Evolutionary conservation across 2,797 vertebrate species (phyloP).

Genomic region (Pseudomugil gertrudae): DNA sequence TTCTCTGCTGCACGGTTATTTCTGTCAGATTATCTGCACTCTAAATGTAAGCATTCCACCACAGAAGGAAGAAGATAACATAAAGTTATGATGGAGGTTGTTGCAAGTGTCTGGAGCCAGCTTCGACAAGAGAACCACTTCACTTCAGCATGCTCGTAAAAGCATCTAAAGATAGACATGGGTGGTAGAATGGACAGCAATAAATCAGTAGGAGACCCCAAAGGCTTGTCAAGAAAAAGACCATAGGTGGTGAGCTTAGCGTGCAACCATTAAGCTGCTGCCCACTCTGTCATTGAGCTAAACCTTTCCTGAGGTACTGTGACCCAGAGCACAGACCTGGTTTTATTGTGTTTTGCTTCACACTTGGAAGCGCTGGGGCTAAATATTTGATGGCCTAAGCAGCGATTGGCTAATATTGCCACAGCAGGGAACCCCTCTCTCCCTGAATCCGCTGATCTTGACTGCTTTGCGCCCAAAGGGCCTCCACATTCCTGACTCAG

Average conservation of each 20-base stretch:
- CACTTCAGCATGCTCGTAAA: conserved; percentile 62
- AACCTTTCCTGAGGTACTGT: conserved; percentile 13
- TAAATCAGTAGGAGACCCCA: conserved; percentile 66
- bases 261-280: conserved; percentile 37
- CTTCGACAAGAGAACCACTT: conserved; percentile 45
- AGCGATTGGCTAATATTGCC: conserved; percentile 1
- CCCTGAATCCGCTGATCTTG: conserved; percentile 19
- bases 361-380: background rate
- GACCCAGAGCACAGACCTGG: conserved; percentile 18
- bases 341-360: conserved; percentile 1
- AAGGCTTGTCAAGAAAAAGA: conserved; percentile 42
- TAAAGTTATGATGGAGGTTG: conserved; percentile 24
- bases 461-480: conserved; percentile 52
- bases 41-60: conserved; percentile 27
- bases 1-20: conserved; percentile 53
- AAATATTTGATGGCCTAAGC: conserved; percentile 18
- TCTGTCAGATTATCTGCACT: conserved; percentile 44
- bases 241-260: conserved; percentile 46
- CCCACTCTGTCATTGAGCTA: conserved; percentile 29
- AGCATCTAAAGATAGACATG: conserved; percentile 72
- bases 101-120: conserved; percentile 37
- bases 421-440: conserved; percentile 15
- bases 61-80: conserved; percentile 24
- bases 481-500: conserved; percentile 75
- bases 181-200: conserved; percentile 48